Percentiles rank a stretch among this genome's conserved stretches.
Conservation (phyloP, 2,113 vertebrate genomes). For the Callocephalon fimbriatum region DNA sequence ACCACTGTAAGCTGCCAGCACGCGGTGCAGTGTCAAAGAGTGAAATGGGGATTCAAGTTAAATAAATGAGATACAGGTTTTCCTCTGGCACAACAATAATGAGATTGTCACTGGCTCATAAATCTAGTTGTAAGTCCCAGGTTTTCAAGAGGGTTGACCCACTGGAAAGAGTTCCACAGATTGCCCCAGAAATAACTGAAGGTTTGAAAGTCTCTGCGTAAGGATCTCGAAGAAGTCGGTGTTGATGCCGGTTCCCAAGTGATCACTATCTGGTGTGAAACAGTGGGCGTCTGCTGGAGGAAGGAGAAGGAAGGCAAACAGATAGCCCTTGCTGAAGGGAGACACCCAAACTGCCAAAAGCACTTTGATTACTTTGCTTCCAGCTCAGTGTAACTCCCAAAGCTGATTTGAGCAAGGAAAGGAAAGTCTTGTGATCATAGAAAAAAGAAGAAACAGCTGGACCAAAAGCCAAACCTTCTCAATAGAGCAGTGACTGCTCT, state of each 20-base stretch:
- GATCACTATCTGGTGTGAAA: neutral
- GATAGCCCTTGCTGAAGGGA: neutral
- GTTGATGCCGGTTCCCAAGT: neutral
- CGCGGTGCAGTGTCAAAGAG: neutral
- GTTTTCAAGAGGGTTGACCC: neutral
- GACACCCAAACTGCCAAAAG: neutral
- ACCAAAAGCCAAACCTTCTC: neutral
- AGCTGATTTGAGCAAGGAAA: neutral
- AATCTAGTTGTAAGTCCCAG: neutral
- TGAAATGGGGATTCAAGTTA: neutral
- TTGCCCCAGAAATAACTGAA: neutral
- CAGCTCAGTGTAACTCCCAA: neutral
- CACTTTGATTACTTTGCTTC: neutral
- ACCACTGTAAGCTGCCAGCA: neutral
- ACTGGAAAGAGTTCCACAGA: neutral
- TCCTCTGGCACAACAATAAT: neutral
- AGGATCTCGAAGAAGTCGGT: neutral
- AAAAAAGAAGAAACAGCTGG: neutral
- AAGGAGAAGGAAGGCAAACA: neutral
- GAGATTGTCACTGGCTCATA: neutral
- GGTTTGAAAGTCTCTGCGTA: neutral
- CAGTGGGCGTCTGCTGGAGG: neutral
- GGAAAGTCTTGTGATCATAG: neutral
- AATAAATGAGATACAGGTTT: neutral
- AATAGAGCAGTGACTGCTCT: neutral